Evolutionary conservation across 2,888 invertebrate genomes (phyloP), one percentile per base, ranked within the genome.

Genomic region (Eupithecia vulgata): DNA sequence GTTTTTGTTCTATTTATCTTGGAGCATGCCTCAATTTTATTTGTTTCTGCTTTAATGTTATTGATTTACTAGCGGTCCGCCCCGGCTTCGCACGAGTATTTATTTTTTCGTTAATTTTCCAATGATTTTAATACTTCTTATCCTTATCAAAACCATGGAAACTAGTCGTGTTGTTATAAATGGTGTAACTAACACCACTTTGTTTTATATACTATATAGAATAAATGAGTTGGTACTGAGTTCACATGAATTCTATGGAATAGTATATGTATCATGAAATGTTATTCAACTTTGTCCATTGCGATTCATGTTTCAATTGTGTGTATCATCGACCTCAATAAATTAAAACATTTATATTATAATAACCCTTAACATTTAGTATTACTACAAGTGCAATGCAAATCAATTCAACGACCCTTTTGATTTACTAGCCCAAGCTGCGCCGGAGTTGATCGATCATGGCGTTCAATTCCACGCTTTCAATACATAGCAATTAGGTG

Each of bases 401-500:
- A 72, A 72, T 72, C 42, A 64, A 75, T 75, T 72, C 69, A 72
- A 57, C 67, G 74, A 75, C 69, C 74, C 72, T 70, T 71, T 74
- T 70, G 64, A 75, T 70, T 75, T 64, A 70, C 15, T 21, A 68
- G 65, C 42, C 37, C 42, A 30, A 68, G 68, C 25, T 37, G 74
- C 68, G 45, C 71, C n/a, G 8, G 42, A 30, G 59, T 40, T 35
- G 48, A 64, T 57, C 62, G 84, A 64, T 84, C 84, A 77, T 84
- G 82, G 81, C 52, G 70, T 61, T 73, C 77, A 76, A 79, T 78
- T 77, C 74, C 72, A 75, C 73, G 81, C 80, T 85, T 84, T 81
- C 85, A 88, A 87, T 88, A 86, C 85, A 82, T 83, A 85, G 83
- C 87, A 89, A 89, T 87, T 87, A 84, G 80, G 81, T 83, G 81